Percentiles rank a stretch among this genome's conserved stretches.
phyloP scores from a whole-genome alignment of 2,113 vertebrate genomes.

The Sylvietta virens region DNA sequence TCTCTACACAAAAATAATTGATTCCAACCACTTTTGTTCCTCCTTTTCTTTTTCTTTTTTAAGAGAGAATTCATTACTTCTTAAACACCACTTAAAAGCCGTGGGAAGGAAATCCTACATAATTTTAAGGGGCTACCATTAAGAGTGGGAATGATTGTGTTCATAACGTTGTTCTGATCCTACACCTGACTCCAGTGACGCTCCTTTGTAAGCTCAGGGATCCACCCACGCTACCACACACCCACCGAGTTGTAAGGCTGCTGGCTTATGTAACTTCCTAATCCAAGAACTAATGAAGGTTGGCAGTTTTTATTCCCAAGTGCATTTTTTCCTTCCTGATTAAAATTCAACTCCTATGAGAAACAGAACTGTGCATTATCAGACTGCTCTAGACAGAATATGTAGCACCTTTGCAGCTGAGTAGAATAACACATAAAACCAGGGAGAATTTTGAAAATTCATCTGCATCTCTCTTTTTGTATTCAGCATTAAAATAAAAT shows the following conservation, averaged over 20 bases:
- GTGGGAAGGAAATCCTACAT: not conserved
- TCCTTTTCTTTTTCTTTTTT: not conserved
- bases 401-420: not conserved
- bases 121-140: not conserved
- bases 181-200: not conserved
- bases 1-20: not conserved
- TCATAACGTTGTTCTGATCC: not conserved
- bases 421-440: not conserved
- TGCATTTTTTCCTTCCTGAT: not conserved
- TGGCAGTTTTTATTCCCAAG: not conserved
- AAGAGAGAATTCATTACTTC: not conserved
- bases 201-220: not conserved
- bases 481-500: not conserved
- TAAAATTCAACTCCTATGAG: not conserved
- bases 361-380: not conserved
- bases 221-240: not conserved
- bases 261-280: not conserved
- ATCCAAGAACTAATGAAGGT: not conserved
- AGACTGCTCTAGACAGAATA: not conserved
- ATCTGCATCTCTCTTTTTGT: not conserved
- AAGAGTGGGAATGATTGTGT: not conserved
- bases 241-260: not conserved
- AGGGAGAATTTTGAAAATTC: not conserved
- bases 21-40: not conserved
- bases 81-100: not conserved